These are phyloP conservation scores for Habrosyne pyritoides DNA, from an alignment of 2,888 invertebrate genomes.

Conservation along the genomic window DNA sequence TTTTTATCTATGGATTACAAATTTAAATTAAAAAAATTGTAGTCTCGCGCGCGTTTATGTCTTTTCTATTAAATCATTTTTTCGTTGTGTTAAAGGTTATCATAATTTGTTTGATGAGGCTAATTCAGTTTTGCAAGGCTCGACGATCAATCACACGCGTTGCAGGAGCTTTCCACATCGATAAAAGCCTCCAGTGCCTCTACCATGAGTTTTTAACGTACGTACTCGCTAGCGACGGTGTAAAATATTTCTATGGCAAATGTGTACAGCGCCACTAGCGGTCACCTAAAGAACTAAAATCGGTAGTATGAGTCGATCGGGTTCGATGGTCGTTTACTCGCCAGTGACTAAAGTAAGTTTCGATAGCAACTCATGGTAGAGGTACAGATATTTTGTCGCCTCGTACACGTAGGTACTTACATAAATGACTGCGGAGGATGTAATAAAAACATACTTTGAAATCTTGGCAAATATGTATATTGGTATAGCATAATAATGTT, in stretches of 20 bases:
- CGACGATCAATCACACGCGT: slow-evolving; percentile 26
- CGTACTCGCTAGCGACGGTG: too few relatives aligned
- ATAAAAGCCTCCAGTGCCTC: slow-evolving; percentile 13
- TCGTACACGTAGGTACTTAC: slow-evolving; percentile 17
- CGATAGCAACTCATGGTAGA: too few relatives aligned
- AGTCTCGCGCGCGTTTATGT: slow-evolving; percentile 49
- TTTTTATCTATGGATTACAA: slow-evolving; percentile 3
- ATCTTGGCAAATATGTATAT: slow-evolving; percentile 15
- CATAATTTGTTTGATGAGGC: slow-evolving; percentile 9
- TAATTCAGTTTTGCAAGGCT: slow-evolving; percentile 18
- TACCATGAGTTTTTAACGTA: too few relatives aligned
- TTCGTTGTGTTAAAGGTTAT: slow-evolving; percentile 11
- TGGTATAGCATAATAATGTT: background rate
- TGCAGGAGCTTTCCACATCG: slow-evolving; percentile 16
- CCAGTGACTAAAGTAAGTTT: too few relatives aligned
- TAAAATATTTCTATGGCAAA: too few relatives aligned
- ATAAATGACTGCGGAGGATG: slow-evolving; percentile 17
- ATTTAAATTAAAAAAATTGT: slow-evolving; percentile 4
- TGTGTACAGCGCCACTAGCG: too few relatives aligned
- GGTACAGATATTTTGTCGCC: slow-evolving; percentile 21
- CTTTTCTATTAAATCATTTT: slow-evolving; percentile 38
- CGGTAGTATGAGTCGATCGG: too few relatives aligned
- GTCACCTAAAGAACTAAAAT: too few relatives aligned
- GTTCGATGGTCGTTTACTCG: too few relatives aligned
- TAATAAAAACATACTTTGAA: slow-evolving; percentile 18